Evolutionary conservation across 2,888 invertebrate genomes (phyloP), one percentile per base, ranked within the genome.

Genomic region (Drosophila prolongata): DNA sequence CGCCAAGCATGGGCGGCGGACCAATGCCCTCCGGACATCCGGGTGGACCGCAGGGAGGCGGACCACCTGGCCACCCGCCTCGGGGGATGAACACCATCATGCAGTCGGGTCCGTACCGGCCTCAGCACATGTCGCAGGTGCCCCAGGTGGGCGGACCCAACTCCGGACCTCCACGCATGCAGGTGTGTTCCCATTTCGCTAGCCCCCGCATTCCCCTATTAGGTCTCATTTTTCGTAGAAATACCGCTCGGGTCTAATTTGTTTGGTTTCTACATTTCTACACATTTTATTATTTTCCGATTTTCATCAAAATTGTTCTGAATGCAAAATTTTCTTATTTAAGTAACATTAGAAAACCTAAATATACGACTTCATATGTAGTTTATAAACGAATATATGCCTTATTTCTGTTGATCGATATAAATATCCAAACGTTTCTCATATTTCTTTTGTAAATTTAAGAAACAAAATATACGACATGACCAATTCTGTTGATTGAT

Each of bases 131-230:
- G 91, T 94, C 94, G 49, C 94, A 93, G 82, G 95, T 94, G 57
- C 94, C 93, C 30, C 94, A 94, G 44, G 89, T 90, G 40, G 94
- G 62, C 49, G 62, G 93, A 19, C 94, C 94, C 6, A 94, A 94
- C 67, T 93, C 94, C 37, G 94, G 93, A 47, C 94, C 94, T 42
- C 94, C 94, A 42, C 93, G 95, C 38, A 95, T 95, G 92, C 95
- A 95, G 86, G 94, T 92, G 78, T 85, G 90, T 59, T 66, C 13
- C 14, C 24, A 10, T 8, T 40, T 11, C 27, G 19, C 10, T 16
- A n/a, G 38, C 10, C 42, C 49, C 19, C 16, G 27, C 38, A 38
- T 38, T 35, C 9, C 47, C 37, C 47, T 46, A 59, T 55, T 16
- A 16, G 34, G 71, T 72, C 68, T 62, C 58, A 56, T 70, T 56